Evolutionary conservation across 2,113 vertebrate species (phyloP), one percentile per base, ranked within the genome.

Genomic region (Grammomys dolichurus): DNA sequence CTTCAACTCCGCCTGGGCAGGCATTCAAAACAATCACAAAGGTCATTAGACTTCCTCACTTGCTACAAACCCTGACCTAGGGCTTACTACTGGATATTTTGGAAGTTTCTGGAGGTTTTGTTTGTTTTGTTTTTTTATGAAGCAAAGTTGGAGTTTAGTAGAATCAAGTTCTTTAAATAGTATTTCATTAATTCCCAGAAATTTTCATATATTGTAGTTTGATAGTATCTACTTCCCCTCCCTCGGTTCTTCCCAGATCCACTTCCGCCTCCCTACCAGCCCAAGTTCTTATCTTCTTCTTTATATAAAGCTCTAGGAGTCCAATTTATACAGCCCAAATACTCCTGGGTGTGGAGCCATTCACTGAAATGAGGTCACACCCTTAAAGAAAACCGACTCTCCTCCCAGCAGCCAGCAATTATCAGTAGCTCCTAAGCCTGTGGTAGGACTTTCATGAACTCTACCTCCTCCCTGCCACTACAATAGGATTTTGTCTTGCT

Each of bases 1-100:
- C 43, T 87, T 96, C 19, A 40, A 40, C 14, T 93, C 92, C 94
- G 46, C 77, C 90, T 92, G 67, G 70, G 43, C 31, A 95, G 93
- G 19, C 33, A 80, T 92, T 90, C 93, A 90, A 33, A 6, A 90
- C 54, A 88, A 58, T 87, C 43, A 82, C 17, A 94, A 93, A 96
- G 40, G 2, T 89, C 84, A 96, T 89, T 40, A 89, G 48, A 89
- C 14, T 89, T 92, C 86, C 60, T 88, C n/a, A 33, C 6, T 20
- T 80, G 54, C 63, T 88, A 51, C 3, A 91, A 58, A 91, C 11
- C 43, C 7, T 90, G 70, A 90, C 56, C 20, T 93, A n/a, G 13
- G 19, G 82, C 60, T 80, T 90, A 36, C 31, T 58, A 94, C 28
- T 65, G 14, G 24, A 85, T 17, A 46, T 11, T 85, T 43, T 87